Conservation (phyloP, 2,888 invertebrate species). For the Nipponacmea schrenckii region DNA sequence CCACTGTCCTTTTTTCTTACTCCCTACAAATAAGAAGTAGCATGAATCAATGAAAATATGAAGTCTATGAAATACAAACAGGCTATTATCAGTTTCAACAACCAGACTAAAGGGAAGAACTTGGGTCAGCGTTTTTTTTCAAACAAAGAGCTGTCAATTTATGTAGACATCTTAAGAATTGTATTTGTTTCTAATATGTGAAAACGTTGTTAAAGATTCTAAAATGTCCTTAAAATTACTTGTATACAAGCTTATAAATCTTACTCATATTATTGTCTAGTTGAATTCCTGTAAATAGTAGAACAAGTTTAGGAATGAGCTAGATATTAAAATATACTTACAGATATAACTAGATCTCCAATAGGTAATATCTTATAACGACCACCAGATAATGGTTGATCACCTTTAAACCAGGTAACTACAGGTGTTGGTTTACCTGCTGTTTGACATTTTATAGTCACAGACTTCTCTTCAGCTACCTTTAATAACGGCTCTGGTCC, state of each 20-base stretch:
- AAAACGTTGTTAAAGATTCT: too few relatives aligned
- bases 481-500: conserved; percentile 73
- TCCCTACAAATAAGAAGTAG: conserved; percentile 59
- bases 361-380: conserved; percentile 80
- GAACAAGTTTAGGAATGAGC: too few relatives aligned
- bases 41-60: not conserved
- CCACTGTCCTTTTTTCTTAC: conserved; percentile 89
- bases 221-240: too few relatives aligned
- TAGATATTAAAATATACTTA: conserved; percentile 24
- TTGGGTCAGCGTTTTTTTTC: too few relatives aligned
- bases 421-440: conserved; percentile 95
- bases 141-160: too few relatives aligned
- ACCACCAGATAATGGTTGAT: conserved; percentile 77
- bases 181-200: too few relatives aligned
- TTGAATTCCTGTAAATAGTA: too few relatives aligned
- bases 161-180: too few relatives aligned
- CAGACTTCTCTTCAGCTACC: conserved; percentile 58
- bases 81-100: too few relatives aligned
- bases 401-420: conserved; percentile 82
- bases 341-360: conserved; percentile 83
- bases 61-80: conserved; percentile 1
- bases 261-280: too few relatives aligned
- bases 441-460: conserved; percentile 78
- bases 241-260: too few relatives aligned
- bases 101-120: too few relatives aligned